phyloP scores from a whole-genome alignment of 1,140 invertebrate genomes.

The Pristionchus pacificus region DNA sequence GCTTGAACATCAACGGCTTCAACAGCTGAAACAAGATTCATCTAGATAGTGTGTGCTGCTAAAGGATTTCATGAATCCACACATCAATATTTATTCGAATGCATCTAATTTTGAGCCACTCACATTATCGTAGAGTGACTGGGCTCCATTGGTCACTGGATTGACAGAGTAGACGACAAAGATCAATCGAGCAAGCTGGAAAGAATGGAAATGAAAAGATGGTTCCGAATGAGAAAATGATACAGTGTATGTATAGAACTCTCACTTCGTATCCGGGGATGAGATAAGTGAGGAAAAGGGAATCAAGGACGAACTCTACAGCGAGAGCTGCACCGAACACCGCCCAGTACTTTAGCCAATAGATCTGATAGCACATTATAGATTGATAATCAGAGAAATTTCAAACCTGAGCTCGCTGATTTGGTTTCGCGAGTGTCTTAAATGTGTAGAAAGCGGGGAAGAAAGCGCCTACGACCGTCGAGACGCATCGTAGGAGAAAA shows the following conservation, averaged over 20 bases:
- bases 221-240: not conserved
- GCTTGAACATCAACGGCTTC: not conserved
- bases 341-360: not conserved
- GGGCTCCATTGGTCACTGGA: not conserved
- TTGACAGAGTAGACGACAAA: not conserved
- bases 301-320: not conserved
- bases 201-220: not conserved
- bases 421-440: not conserved
- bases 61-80: not conserved
- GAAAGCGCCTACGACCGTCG: not conserved
- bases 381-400: not conserved
- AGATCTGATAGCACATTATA: not conserved
- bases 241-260: too few relatives aligned
- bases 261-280: not conserved
- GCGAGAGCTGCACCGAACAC: not conserved
- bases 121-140: not conserved
- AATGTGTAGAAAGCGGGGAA: not conserved
- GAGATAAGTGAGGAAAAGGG: not conserved
- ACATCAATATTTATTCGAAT: too few relatives aligned
- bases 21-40: too few relatives aligned
- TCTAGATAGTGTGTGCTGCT: not conserved
- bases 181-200: not conserved
- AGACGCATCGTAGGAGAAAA: not conserved
- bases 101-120: too few relatives aligned
- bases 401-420: not conserved